These are phyloP conservation scores for Didymodactylos carnosus DNA, from an alignment of 2,888 invertebrate species.

Conservation along the genomic window DNA sequence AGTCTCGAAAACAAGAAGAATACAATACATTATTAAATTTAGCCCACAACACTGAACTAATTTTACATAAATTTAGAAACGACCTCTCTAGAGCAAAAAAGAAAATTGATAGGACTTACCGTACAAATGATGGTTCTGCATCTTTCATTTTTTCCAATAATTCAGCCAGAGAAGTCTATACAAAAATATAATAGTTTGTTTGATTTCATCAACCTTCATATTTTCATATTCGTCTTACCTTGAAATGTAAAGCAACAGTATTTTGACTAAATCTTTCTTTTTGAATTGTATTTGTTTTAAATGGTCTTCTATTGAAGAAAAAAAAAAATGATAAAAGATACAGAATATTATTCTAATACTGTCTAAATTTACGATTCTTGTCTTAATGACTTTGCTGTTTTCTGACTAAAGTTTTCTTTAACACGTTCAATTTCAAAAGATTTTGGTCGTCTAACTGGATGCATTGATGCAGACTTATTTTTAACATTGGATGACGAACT, in stretches of 20 bases:
- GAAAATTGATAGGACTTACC: too few species aligned
- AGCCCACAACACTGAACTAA: too few species aligned
- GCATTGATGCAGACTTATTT: background rate
- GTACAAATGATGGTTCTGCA: conserved; percentile 13
- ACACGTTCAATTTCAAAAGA: background rate
- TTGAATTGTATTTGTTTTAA: conserved; percentile 14
- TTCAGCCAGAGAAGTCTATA: conserved; percentile 9
- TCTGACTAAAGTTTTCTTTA: conserved; percentile 10
- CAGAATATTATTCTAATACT: background rate
- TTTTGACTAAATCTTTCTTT: conserved; percentile 21
- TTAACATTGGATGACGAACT: background rate
- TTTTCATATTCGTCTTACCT: conserved; percentile 17
- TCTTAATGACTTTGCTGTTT: conserved; percentile 4
- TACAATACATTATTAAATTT: too few species aligned
- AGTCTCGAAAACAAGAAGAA: too few species aligned
- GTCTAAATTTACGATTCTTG: conserved; percentile 3
- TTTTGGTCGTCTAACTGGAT: background rate
- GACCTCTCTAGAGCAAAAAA: too few species aligned
- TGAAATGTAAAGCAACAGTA: conserved; percentile 25
- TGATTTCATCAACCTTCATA: too few species aligned
- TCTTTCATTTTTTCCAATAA: conserved; percentile 14
- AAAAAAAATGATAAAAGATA: background rate
- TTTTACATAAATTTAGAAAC: too few species aligned
- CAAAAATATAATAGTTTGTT: background rate
- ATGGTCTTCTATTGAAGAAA: background rate